Percentiles rank a stretch among this genome's conserved stretches.
These are phyloP conservation scores for Calidris pygmaea DNA, from an alignment of 2,113 vertebrate species.

Conservation along the genomic window DNA sequence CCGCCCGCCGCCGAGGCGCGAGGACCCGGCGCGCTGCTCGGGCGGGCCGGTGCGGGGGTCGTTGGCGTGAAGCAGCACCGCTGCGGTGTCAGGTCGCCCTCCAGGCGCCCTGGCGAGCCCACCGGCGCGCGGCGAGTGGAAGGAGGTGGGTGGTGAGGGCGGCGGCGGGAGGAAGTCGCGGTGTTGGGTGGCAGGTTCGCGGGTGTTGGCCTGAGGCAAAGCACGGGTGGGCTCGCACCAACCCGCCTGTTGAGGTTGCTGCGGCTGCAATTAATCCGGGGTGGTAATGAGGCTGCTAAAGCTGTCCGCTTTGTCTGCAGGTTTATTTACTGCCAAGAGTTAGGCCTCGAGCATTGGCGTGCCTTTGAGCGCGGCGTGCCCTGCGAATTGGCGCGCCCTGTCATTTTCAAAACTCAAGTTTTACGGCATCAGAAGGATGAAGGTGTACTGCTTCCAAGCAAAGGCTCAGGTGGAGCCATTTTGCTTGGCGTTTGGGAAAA, in stretches of 20 bases:
- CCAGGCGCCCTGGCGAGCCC: rapidly evolving
- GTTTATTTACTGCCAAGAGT: not conserved
- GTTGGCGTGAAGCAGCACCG: rapidly evolving
- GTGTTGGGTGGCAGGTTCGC: not conserved
- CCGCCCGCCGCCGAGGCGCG: no score
- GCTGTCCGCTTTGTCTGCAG: not conserved
- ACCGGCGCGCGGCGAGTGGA: not conserved
- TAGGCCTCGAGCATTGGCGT: not conserved
- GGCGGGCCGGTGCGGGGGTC: no score
- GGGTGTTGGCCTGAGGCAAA: not conserved
- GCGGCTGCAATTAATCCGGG: not conserved
- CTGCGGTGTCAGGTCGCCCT: not conserved
- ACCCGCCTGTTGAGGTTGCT: not conserved
- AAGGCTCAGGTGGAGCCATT: not conserved
- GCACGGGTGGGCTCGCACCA: rapidly evolving
- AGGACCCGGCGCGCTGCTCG: rapidly evolving
- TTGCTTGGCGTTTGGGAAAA: not conserved
- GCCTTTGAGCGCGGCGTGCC: not conserved
- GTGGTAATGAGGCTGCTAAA: not conserved
- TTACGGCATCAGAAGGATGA: not conserved
- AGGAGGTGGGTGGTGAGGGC: not conserved
- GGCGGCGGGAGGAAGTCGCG: not conserved
- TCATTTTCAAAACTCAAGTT: not conserved
- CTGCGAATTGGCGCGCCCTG: no score
- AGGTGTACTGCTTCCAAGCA: not conserved